Conservation (phyloP, 2,888 invertebrate genomes). For the Platerodrilus igneus region DNA sequence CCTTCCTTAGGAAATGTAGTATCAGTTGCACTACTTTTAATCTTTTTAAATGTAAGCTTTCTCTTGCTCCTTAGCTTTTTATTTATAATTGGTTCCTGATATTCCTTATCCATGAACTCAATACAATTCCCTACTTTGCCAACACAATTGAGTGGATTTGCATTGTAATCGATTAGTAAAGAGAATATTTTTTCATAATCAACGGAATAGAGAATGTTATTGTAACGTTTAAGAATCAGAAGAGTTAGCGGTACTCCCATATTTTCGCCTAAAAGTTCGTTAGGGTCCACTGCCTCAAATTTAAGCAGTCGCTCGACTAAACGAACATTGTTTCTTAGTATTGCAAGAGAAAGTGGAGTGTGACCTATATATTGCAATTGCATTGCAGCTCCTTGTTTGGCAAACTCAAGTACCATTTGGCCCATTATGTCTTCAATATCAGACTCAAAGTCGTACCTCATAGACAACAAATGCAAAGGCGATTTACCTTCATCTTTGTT, state of each 20-base stretch:
- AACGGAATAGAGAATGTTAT: conserved; percentile 26
- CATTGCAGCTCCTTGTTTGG: background rate
- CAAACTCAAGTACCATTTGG: conserved; percentile 10
- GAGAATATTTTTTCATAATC: conserved; percentile 33
- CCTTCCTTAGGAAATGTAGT: too few species aligned
- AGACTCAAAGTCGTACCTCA: conserved; percentile 38
- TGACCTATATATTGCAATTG: conserved; percentile 41
- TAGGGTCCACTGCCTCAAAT: conserved; percentile 33
- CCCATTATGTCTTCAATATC: conserved; percentile 26
- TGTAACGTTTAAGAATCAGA: conserved; percentile 37
- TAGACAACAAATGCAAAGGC: conserved; percentile 41
- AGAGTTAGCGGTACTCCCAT: conserved; percentile 43
- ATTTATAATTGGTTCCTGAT: conserved; percentile 8
- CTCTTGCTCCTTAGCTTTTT: too few species aligned
- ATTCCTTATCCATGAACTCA: conserved; percentile 34
- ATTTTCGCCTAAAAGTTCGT: conserved; percentile 33
- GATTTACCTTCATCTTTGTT: conserved; percentile 38
- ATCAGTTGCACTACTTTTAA: conserved; percentile 9
- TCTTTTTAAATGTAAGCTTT: too few species aligned
- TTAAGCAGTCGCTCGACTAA: conserved; percentile 35
- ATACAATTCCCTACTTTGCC: conserved; percentile 35
- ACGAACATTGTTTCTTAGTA: conserved; percentile 38
- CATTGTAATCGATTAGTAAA: conserved; percentile 30
- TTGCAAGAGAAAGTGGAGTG: conserved; percentile 40
- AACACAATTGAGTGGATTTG: conserved; percentile 38